phyloP scores from a whole-genome alignment of 2,888 invertebrate genomes.

The Bedellia somnulentella region DNA sequence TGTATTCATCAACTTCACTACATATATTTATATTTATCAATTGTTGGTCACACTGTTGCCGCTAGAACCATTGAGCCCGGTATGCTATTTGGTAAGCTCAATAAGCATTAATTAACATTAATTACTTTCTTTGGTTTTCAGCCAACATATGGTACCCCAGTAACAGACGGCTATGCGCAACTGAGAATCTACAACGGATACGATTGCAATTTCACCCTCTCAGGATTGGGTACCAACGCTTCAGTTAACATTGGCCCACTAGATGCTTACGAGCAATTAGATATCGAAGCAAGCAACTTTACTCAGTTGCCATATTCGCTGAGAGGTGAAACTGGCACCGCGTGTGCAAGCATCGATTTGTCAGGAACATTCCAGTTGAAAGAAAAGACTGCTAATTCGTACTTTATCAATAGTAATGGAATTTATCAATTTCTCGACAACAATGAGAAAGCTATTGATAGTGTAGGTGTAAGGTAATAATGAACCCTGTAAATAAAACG shows the following conservation, averaged over 20 bases:
- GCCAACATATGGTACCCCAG: slow-evolving; percentile 62
- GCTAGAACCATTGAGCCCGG: too few species aligned
- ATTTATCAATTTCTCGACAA: slow-evolving; percentile 37
- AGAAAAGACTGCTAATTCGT: slow-evolving; percentile 39
- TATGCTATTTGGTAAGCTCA: too few species aligned
- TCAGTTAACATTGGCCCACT: slow-evolving; percentile 25
- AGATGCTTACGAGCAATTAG: slow-evolving; percentile 39
- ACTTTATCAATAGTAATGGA: slow-evolving; percentile 25
- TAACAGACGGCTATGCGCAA: slow-evolving; percentile 62
- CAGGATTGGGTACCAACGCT: slow-evolving; percentile 13
- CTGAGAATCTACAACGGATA: slow-evolving; percentile 72
- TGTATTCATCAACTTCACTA: too few species aligned
- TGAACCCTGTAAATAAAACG: too few species aligned
- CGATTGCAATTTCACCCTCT: slow-evolving; percentile 54
- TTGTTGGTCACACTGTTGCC: too few species aligned
- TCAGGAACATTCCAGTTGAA: slow-evolving; percentile 23
- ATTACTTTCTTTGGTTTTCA: slow-evolving; percentile 21
- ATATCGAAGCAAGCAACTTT: slow-evolving; percentile 21
- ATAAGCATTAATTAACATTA: too few species aligned
- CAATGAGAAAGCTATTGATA: slow-evolving; percentile 42
- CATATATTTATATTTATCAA: too few species aligned
- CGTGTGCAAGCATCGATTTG: slow-evolving; percentile 20
- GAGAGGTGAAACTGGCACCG: slow-evolving; percentile 17
- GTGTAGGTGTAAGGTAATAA: slow-evolving; percentile 37
- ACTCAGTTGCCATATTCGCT: slow-evolving; percentile 32